Base-by-base conservation (phyloP, 2,888 invertebrate species). In the Platycheirus albimanus region DNA sequence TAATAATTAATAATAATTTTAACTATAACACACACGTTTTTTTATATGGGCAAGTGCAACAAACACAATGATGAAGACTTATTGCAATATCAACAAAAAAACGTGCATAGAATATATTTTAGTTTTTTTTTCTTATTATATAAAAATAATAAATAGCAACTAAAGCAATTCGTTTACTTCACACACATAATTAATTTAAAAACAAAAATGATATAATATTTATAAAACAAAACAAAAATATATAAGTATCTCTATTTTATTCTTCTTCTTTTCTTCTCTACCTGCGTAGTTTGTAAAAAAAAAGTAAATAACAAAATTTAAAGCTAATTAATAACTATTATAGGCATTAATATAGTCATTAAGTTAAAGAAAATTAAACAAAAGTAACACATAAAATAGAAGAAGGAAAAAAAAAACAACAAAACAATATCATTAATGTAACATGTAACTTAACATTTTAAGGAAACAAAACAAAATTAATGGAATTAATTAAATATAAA, bases 31-130 rank as follows among this genome's bases (percentile, higher is more conserved):
- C 33, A 78, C 78, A 83, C 78, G 83, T 83, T 78, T n/a, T n/a
- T n/a, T 77, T 78, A 74, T 83, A 83, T 78, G 83, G 83, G 83
- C 83, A 83, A 83, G 83, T 83, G 83, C 83, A 83, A 83, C 77
- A 41, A 52, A 72, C 67, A 74, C 28, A 61, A 61, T 51, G 78
- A 83, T 74, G 69, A 83, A 83, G 83, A 83, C 78, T 83, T 78
- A 83, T 78, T 83, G 83, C 83, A 83, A 83, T 51, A 52, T 52
- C 58, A 58, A n/a, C n/a, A n/a, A n/a, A 56, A 83, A 78, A 83
- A 83, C 83, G 83, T 83, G 83, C 67, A 83, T 83, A 72, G 15
- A 83, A 51, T 36, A 58, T 83, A 83, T 78, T 83, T 78, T 74
- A 78, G 45, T 69, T 78, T 74, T 15, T 28, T 36, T 24, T 19